These are phyloP conservation scores for Apogon hyalosoma DNA, from an alignment of 2,797 vertebrate species.

Conservation along the genomic window DNA sequence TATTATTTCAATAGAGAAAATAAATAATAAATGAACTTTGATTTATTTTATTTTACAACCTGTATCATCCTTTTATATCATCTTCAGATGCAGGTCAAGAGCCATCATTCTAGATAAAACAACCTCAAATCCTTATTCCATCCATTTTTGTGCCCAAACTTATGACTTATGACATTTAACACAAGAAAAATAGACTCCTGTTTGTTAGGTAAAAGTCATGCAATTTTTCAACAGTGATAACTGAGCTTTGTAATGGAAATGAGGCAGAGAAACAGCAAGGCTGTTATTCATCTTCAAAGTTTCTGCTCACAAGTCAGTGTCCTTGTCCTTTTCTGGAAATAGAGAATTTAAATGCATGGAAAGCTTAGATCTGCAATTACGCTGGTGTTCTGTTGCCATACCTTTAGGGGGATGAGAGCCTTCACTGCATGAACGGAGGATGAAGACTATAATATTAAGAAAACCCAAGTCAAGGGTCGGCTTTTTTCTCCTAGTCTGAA, in stretches of 20 bases:
- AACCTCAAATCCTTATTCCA: neutral
- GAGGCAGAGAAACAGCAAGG: slow-evolving; percentile 10
- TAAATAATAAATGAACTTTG: slow-evolving; percentile 16
- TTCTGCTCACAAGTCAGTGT: slow-evolving; percentile 50
- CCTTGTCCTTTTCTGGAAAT: slow-evolving; percentile 60
- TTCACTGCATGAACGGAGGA: slow-evolving; percentile 15
- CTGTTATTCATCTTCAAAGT: slow-evolving; percentile 59
- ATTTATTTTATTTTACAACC: slow-evolving; percentile 15
- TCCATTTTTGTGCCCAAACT: slow-evolving; percentile 10
- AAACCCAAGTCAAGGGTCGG: slow-evolving; percentile 8
- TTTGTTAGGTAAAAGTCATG: slow-evolving; percentile 28
- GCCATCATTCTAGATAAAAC: neutral
- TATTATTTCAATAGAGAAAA: slow-evolving; percentile 5
- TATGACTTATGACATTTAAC: slow-evolving; percentile 34
- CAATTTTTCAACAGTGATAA: slow-evolving; percentile 34
- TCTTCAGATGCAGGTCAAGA: neutral
- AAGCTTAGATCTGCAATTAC: slow-evolving; percentile 50
- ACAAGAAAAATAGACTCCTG: slow-evolving; percentile 20
- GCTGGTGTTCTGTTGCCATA: slow-evolving; percentile 26
- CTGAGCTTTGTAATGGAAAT: slow-evolving; percentile 61
- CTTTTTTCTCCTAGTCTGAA: slow-evolving; percentile 12
- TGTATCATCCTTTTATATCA: slow-evolving; percentile 1
- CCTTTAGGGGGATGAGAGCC: slow-evolving; percentile 27
- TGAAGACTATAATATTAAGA: slow-evolving; percentile 17
- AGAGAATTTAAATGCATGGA: slow-evolving; percentile 49